phyloP scores from a whole-genome alignment of 2,888 invertebrate genomes.

The Marronus borbonicus region DNA sequence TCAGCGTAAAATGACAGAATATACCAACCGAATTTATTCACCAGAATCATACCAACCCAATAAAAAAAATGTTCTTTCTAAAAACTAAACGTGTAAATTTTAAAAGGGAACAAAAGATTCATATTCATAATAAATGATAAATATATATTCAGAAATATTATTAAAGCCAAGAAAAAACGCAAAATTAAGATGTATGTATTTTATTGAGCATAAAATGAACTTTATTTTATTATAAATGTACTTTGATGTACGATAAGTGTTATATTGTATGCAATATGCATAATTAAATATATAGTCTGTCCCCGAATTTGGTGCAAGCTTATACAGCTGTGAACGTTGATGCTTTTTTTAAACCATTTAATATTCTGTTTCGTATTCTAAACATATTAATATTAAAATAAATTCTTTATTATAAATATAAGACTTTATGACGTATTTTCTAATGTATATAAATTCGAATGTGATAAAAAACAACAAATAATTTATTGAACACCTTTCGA shows the following conservation, averaged over 20 bases:
- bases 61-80: neutral
- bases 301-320: no score
- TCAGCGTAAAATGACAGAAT: neutral
- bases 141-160: constrained; percentile 20
- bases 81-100: constrained; percentile 8
- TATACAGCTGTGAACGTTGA: no score
- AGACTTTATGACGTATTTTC: no score
- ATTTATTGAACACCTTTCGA: no score
- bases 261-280: neutral
- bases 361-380: no score
- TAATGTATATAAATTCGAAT: no score
- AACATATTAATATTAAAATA: no score
- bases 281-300: neutral
- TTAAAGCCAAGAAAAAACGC: neutral
- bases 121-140: constrained; percentile 14
- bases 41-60: neutral
- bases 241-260: constrained; percentile 9
- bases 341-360: no score
- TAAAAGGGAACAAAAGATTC: constrained; percentile 48
- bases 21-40: constrained; percentile 46
- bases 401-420: no score
- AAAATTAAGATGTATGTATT: constrained; percentile 20
- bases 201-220: constrained; percentile 26
- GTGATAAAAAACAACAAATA: no score
- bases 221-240: constrained; percentile 46